These are phyloP conservation scores for Osedax fenrisi DNA, from an alignment of 2,888 invertebrate species.

Conservation along the genomic window DNA sequence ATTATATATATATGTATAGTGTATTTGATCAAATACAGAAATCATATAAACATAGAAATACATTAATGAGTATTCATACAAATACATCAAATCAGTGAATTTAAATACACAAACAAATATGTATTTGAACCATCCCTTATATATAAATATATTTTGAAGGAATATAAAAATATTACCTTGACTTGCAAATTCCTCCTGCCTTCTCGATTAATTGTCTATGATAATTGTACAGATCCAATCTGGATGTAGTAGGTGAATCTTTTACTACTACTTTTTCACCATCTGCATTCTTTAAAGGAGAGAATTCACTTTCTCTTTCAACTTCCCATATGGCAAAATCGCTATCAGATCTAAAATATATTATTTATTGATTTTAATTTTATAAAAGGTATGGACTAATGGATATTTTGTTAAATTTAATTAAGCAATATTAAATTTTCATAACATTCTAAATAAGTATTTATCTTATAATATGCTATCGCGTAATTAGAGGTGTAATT, in stretches of 20 bases:
- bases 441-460: too few relatives aligned
- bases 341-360: slow-evolving; percentile 46
- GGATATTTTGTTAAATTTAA: not conserved
- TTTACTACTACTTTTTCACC: slow-evolving; percentile 58
- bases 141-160: too few relatives aligned
- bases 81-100: too few relatives aligned
- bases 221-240: slow-evolving; percentile 58
- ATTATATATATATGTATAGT: too few relatives aligned
- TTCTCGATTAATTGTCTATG: slow-evolving; percentile 61
- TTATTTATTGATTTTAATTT: not conserved
- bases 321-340: slow-evolving; percentile 72
- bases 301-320: slow-evolving; percentile 82
- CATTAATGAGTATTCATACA: too few relatives aligned
- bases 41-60: too few relatives aligned
- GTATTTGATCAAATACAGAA: too few relatives aligned
- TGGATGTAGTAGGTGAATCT: slow-evolving; percentile 79
- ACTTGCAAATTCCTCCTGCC: slow-evolving; percentile 64
- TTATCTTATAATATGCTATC: too few relatives aligned
- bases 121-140: too few relatives aligned
- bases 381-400: not conserved
- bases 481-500: too few relatives aligned
- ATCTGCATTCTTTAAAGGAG: slow-evolving; percentile 87
- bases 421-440: not conserved
- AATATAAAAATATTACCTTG: not conserved
- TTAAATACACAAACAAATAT: too few relatives aligned